phyloP scores from a whole-genome alignment of 1,140 invertebrate species.

The Aphelenchoides avenae region DNA sequence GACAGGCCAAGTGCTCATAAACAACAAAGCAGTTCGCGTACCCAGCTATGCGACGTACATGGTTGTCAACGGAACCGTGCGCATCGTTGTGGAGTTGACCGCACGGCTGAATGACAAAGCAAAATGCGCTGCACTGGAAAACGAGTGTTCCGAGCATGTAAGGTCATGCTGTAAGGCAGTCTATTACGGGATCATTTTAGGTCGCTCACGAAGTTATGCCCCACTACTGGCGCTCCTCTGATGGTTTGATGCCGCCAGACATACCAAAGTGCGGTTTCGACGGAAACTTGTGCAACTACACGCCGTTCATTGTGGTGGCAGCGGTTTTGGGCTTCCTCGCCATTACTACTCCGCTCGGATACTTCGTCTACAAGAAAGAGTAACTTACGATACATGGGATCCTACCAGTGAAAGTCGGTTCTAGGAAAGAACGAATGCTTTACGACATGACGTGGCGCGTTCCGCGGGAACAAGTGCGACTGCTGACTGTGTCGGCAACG shows the following conservation, averaged over 20 bases:
- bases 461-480: slow-evolving; percentile 40
- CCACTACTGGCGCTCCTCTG: slow-evolving; percentile 39
- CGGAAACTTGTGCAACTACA: slow-evolving; percentile 49
- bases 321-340: slow-evolving; percentile 36
- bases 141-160: slow-evolving; percentile 49
- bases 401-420: no score
- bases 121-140: slow-evolving; percentile 26
- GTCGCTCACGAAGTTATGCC: slow-evolving; percentile 48
- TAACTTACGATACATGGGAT: slow-evolving; percentile 8
- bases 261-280: slow-evolving; percentile 50
- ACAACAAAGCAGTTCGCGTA: slow-evolving; percentile 50
- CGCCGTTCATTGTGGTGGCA: slow-evolving; percentile 35
- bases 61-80: slow-evolving; percentile 37
- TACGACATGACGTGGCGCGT: slow-evolving; percentile 54
- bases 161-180: no score
- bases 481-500: slow-evolving; percentile 28
- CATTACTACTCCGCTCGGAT: slow-evolving; percentile 32
- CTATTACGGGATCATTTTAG: slow-evolving; percentile 7
- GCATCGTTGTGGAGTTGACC: slow-evolving; percentile 48
- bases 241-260: slow-evolving; percentile 41
- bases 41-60: slow-evolving; percentile 52
- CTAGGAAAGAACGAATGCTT: slow-evolving; percentile 43
- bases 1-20: slow-evolving; percentile 53
- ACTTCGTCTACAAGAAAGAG: slow-evolving; percentile 49
- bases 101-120: slow-evolving; percentile 38